A percentile compares a stretch with the other conserved stretches of the same genome.
These are phyloP conservation scores for Drosophila nannoptera DNA, from an alignment of 1,140 invertebrate species.

Conservation along the genomic window DNA sequence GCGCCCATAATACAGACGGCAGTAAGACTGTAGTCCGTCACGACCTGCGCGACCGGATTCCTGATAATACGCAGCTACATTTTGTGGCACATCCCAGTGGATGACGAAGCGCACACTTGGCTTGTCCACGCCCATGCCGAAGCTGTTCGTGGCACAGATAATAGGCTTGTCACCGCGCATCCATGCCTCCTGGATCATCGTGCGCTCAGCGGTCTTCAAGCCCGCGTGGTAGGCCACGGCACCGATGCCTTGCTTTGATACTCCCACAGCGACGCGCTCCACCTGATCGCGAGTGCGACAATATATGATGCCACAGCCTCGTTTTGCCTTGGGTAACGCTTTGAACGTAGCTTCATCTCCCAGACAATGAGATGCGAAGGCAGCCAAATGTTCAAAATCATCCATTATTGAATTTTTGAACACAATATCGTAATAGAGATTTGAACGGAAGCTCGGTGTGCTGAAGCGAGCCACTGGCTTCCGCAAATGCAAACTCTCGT, in stretches of 20 bases:
- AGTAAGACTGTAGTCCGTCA: conserved; percentile 91
- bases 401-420: conserved; percentile 90
- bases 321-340: conserved; percentile 77
- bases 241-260: conserved; percentile 84
- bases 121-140: conserved; percentile 99
- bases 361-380: conserved; percentile 80
- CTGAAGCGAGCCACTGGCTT: conserved; percentile 83
- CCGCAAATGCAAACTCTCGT: conserved; percentile 83
- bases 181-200: conserved; percentile 88
- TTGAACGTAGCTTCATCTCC: conserved; percentile 81
- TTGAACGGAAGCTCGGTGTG: conserved; percentile 88
- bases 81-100: conserved; percentile 95
- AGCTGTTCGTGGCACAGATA: conserved; percentile 85
- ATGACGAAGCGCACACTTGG: conserved; percentile 93
- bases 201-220: conserved; percentile 83
- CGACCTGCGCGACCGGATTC: conserved; percentile 94
- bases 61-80: conserved; percentile 91
- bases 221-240: conserved; percentile 88
- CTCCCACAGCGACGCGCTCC: conserved; percentile 84
- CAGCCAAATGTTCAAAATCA: conserved; percentile 87
- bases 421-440: conserved; percentile 91
- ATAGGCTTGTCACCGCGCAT: conserved; percentile 87
- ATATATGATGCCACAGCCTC: conserved; percentile 92
- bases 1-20: conserved; percentile 94
- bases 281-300: conserved; percentile 92